phyloP scores from a whole-genome alignment of 2,888 invertebrate genomes.

The Agrotis exclamationis region DNA sequence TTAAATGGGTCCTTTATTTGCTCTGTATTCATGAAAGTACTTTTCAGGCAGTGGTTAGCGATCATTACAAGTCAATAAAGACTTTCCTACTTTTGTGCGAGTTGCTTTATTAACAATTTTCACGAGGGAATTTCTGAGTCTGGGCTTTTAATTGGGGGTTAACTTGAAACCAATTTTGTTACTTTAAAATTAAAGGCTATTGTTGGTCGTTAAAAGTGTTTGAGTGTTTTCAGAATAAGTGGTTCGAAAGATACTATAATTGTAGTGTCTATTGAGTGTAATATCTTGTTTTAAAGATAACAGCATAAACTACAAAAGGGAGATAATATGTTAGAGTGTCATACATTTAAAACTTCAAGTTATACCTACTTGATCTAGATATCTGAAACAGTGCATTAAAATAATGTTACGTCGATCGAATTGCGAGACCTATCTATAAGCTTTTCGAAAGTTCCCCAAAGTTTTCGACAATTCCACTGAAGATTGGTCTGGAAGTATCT shows the following conservation, averaged over 20 bases:
- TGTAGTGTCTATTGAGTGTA: background rate
- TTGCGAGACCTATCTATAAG: too few relatives aligned
- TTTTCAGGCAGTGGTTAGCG: constrained; percentile 51
- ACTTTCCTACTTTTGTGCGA: constrained; percentile 60
- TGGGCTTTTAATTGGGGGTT: constrained; percentile 54
- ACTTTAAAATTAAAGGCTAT: constrained; percentile 38
- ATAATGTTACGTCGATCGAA: too few relatives aligned
- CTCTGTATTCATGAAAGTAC: constrained; percentile 65
- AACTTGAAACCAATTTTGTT: constrained; percentile 42
- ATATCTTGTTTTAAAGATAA: background rate
- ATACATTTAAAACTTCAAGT: too few relatives aligned
- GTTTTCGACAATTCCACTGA: too few relatives aligned
- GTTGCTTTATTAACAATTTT: constrained; percentile 55
- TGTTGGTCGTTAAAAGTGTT: constrained; percentile 32
- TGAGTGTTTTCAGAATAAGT: constrained; percentile 10
- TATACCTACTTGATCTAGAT: too few relatives aligned
- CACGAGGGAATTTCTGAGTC: constrained; percentile 42
- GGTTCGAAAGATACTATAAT: background rate
- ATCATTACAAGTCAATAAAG: constrained; percentile 64
- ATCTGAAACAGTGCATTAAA: too few relatives aligned
- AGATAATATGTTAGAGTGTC: too few relatives aligned
- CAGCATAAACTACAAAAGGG: too few relatives aligned
- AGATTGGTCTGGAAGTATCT: too few relatives aligned
- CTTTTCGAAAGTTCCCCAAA: too few relatives aligned
- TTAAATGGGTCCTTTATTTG: constrained; percentile 62